Conservation (phyloP, 92 coral and sea anemone species). For the Porites cylindrica region DNA sequence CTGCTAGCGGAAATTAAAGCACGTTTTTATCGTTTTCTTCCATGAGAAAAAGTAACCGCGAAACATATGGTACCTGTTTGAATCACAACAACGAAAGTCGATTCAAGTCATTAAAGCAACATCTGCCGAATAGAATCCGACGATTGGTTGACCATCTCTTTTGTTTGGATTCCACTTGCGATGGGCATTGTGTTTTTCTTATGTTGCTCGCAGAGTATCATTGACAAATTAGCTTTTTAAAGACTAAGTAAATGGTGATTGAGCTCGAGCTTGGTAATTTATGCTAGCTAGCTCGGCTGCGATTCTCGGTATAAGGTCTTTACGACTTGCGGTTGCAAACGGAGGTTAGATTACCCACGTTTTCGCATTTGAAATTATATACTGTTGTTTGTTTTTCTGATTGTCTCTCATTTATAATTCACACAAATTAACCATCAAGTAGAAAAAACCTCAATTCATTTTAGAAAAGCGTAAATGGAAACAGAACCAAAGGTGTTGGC, state of each 20-base stretch:
- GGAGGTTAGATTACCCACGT: constrained; percentile 23
- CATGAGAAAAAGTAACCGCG: constrained; percentile 82
- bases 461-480: constrained; percentile 17
- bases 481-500: background rate
- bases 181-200: constrained; percentile 36
- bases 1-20: constrained; percentile 42
- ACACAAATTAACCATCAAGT: constrained; percentile 50
- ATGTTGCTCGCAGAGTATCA: constrained; percentile 19
- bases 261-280: constrained; percentile 15
- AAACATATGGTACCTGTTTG: constrained; percentile 93
- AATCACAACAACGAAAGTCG: constrained; percentile 62
- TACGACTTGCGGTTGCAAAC: constrained; percentile 4
- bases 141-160: constrained; percentile 59
- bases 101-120: constrained; percentile 67
- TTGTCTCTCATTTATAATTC: constrained; percentile 41
- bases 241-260: constrained; percentile 30
- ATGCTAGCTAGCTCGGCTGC: constrained; percentile 2
- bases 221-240: constrained; percentile 40
- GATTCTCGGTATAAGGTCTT: background rate
- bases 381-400: constrained; percentile 32
- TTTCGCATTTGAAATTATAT: constrained; percentile 30
- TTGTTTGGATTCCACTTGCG: constrained; percentile 39
- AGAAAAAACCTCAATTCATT: constrained; percentile 21
- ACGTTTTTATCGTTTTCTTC: constrained; percentile 72
- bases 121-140: constrained; percentile 55